These are phyloP conservation scores for Linepithema humile DNA, from an alignment of 1,140 invertebrate genomes.

Conservation along the genomic window DNA sequence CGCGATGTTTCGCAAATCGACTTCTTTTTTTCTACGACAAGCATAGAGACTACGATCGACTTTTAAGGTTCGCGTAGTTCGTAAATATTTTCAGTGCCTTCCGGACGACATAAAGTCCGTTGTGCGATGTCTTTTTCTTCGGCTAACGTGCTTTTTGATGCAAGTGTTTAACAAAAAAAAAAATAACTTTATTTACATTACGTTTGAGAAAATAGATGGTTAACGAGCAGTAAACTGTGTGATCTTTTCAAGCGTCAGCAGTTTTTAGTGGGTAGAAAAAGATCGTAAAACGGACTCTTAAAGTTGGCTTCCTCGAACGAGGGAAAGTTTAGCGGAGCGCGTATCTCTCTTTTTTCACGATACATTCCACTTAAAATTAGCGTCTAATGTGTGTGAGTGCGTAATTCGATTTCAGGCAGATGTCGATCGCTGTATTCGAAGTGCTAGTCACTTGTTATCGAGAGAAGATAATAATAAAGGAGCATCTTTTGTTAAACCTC, in stretches of 20 bases:
- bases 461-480: slow-evolving; percentile 74
- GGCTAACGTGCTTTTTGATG: neutral
- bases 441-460: slow-evolving; percentile 83
- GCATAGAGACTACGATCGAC: slow-evolving; percentile 52
- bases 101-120: slow-evolving; percentile 16
- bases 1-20: slow-evolving; percentile 50
- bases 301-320: neutral
- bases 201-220: slow-evolving; percentile 7
- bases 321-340: neutral
- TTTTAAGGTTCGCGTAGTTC: slow-evolving; percentile 55
- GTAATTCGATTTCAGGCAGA: slow-evolving; percentile 64
- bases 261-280: slow-evolving; percentile 9
- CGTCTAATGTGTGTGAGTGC: slow-evolving; percentile 55
- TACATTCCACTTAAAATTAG: slow-evolving; percentile 73
- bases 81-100: slow-evolving; percentile 65
- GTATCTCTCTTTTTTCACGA: slow-evolving; percentile 33
- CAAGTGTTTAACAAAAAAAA: neutral
- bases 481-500: slow-evolving; percentile 74
- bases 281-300: neutral
- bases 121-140: neutral
- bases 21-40: slow-evolving; percentile 59
- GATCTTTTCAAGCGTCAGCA: neutral
- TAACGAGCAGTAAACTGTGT: neutral
- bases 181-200: neutral
- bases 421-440: slow-evolving; percentile 78